Conservation (phyloP, 2,797 vertebrate genomes). For the Clamator glandarius region DNA sequence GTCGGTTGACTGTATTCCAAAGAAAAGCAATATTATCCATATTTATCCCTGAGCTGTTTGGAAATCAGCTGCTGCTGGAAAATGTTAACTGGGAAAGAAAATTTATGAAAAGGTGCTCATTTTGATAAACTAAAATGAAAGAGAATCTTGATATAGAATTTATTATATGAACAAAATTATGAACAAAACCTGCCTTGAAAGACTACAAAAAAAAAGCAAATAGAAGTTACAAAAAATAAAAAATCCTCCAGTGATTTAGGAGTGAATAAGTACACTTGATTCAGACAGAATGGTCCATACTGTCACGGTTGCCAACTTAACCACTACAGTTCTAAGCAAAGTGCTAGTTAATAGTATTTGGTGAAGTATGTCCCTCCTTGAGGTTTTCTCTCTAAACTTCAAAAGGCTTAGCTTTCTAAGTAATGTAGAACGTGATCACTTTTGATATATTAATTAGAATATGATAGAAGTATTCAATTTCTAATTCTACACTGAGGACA, state of each 20-base stretch:
- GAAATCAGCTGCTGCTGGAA: conserved; percentile 1
- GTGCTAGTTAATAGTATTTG: not conserved
- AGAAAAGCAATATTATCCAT: not conserved
- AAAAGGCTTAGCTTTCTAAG: not conserved
- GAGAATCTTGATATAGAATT: not conserved
- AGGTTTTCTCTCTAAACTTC: not conserved
- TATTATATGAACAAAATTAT: not conserved
- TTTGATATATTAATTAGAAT: not conserved
- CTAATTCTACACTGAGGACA: not conserved
- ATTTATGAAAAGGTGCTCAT: not conserved
- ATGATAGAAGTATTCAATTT: not conserved
- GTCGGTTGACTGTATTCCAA: not conserved
- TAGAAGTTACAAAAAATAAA: not conserved
- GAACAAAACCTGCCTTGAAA: not conserved
- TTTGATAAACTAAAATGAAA: not conserved
- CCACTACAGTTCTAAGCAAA: not conserved
- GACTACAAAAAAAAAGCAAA: not conserved
- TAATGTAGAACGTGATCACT: not conserved
- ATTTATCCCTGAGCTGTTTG: not conserved
- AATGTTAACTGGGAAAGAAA: not conserved
- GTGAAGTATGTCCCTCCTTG: not conserved
- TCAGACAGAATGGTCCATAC: not conserved
- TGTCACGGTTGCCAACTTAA: not conserved
- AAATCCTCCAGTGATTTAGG: not conserved
- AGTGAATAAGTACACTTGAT: not conserved